These are phyloP conservation scores for Drosophila rufa DNA, from an alignment of 1,140 invertebrate species.

Conservation along the genomic window DNA sequence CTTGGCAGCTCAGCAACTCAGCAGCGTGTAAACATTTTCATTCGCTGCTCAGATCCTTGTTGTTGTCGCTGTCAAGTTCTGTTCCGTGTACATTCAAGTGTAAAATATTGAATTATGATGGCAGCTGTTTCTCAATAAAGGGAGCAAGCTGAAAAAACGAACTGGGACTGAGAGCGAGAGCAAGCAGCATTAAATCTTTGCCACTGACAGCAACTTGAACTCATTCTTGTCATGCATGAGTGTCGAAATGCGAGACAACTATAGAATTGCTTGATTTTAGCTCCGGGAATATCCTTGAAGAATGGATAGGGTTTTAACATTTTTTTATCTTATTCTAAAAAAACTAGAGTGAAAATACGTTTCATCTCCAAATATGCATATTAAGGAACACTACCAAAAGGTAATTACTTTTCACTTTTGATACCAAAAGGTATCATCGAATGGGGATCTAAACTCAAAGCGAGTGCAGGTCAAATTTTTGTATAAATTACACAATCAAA, in stretches of 20 bases:
- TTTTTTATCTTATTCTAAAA: background rate
- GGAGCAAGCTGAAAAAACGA: constrained; percentile 11
- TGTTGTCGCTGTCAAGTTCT: constrained; percentile 69
- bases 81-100: constrained; percentile 78
- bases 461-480: constrained; percentile 32
- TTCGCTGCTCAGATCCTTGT: constrained; percentile 44
- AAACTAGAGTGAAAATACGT: background rate
- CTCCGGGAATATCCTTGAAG: background rate
- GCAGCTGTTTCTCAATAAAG: constrained; percentile 81
- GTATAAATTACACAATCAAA: constrained; percentile 67
- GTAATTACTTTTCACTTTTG: constrained; percentile 9
- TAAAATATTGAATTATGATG: constrained; percentile 84
- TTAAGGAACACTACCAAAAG: background rate
- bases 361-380: too few species aligned
- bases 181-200: constrained; percentile 73
- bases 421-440: constrained; percentile 1
- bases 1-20: constrained; percentile 43
- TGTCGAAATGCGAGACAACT: constrained; percentile 40
- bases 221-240: constrained; percentile 76
- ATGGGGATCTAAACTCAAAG: constrained; percentile 10
- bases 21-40: constrained; percentile 81
- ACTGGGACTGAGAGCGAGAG: constrained; percentile 2
- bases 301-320: background rate
- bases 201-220: constrained; percentile 76
- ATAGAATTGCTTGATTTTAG: constrained; percentile 18